These are phyloP conservation scores for Hiodon alosoides DNA, from an alignment of 2,113 vertebrate genomes.

Conservation along the genomic window DNA sequence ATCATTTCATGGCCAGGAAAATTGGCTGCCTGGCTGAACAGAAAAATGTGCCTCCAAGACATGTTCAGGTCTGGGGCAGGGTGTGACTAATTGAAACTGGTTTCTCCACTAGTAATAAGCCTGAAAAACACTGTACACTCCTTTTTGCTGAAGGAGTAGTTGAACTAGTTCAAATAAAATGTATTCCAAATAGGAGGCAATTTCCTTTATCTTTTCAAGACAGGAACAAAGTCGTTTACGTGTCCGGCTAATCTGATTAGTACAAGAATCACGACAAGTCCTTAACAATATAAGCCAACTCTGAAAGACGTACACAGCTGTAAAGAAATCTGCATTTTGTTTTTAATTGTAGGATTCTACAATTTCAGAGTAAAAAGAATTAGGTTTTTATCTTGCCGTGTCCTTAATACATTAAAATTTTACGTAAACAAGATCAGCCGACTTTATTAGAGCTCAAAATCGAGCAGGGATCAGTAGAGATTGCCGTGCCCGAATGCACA, in stretches of 20 bases:
- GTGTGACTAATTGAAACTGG: slow-evolving; percentile 2
- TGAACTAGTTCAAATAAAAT: slow-evolving; percentile 31
- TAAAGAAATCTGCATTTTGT: neutral
- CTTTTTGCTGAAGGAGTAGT: neutral
- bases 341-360: too few relatives aligned
- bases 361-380: too few relatives aligned
- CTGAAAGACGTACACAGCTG: neutral
- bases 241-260: slow-evolving; percentile 47
- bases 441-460: too few relatives aligned
- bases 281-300: neutral
- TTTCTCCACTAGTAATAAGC: neutral
- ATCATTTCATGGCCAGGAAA: slow-evolving; percentile 21
- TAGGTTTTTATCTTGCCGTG: too few relatives aligned
- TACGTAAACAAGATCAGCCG: too few relatives aligned
- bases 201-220: neutral
- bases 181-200: neutral
- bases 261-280: slow-evolving; percentile 25
- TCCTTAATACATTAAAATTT: too few relatives aligned
- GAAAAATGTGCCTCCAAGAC: slow-evolving; percentile 11
- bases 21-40: neutral
- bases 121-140: neutral
- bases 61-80: neutral
- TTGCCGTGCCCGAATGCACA: too few relatives aligned
- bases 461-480: too few relatives aligned
- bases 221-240: neutral